Evolutionary conservation across 2,113 vertebrate species (phyloP), one percentile per base, ranked within the genome.

Genomic region (Oriolus oriolus): DNA sequence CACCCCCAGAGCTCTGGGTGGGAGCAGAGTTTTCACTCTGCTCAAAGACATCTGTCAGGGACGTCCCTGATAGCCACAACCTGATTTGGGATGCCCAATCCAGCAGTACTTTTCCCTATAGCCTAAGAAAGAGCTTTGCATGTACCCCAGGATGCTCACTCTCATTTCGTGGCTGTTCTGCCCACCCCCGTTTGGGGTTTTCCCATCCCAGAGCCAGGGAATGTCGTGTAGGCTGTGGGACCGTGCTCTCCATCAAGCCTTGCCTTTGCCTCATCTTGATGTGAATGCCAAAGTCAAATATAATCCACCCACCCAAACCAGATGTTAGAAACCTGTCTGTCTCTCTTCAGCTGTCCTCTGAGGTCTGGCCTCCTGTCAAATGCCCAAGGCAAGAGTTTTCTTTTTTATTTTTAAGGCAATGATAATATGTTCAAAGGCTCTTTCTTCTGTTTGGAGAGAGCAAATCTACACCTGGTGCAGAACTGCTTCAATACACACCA

Each of bases 291-390:
- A 90, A 84, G 78, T 60, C 95, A 92, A 97, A 92, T 52, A 77
- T 61, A 89, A 95, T 76, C 84, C 91, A 74, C 75, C 42, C 92
- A 88, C 41, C 64, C 59, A 3, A 87, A 86, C 27, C 94, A 97
- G 88, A 95, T 96, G 96, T 90, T 60, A 93, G 83, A 79, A 97
- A 96, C 92, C 89, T 91, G 93, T 63, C 84, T 92, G 31, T 35
- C 88, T 50, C 41, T 84, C 91, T 84, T 64, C 77, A 89, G 75
- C 75, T 87, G 87, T 69, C 87, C 87, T 92, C 89, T 68, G 65
- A 89, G 93, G 65, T 54, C 94, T 92, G 93, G 90, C 77, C 87
- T 88, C 52, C 75, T 80, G 65, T 79, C 91, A 89, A 94, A 86
- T 0, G 2, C 89, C 78, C 7, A 0, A 91, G 44, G 74, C 66